These are phyloP conservation scores for Melanotaenia nigrans DNA, from an alignment of 2,797 vertebrate species.

Conservation along the genomic window DNA sequence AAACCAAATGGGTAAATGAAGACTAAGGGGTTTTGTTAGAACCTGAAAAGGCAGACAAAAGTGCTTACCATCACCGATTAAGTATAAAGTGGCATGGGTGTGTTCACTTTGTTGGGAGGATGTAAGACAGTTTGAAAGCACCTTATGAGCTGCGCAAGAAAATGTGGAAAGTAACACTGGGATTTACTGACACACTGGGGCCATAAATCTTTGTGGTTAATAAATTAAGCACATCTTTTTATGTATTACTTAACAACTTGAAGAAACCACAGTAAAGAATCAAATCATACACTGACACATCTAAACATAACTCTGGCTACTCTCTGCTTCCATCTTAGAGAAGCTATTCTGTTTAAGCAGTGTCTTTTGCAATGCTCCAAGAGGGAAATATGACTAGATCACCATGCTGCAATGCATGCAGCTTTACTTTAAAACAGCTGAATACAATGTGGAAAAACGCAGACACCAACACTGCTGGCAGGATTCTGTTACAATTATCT, in stretches of 20 bases:
- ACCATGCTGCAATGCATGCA: background rate
- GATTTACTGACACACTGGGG: background rate
- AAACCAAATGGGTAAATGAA: constrained; percentile 29
- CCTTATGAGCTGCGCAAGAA: background rate
- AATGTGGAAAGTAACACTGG: background rate
- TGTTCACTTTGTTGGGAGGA: constrained; percentile 6
- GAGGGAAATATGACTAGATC: background rate
- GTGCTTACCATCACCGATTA: constrained; percentile 41
- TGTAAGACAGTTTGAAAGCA: background rate
- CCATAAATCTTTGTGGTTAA: background rate
- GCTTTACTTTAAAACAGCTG: constrained; percentile 6
- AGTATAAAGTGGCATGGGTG: constrained; percentile 9
- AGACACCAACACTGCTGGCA: constrained; percentile 23
- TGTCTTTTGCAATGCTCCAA: background rate
- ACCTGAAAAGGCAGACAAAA: constrained; percentile 9
- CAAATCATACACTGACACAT: background rate
- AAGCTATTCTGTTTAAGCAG: background rate
- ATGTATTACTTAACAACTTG: background rate
- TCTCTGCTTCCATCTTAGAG: background rate
- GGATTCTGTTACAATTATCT: constrained; percentile 43
- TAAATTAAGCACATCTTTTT: background rate
- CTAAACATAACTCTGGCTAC: background rate
- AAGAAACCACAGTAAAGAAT: background rate
- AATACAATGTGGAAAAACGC: constrained; percentile 15
- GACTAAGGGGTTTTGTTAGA: constrained; percentile 27